Evolutionary conservation across 2,888 invertebrate species (phyloP), one percentile per base, ranked within the genome.

Genomic region (Cryptocheilus praepositus): DNA sequence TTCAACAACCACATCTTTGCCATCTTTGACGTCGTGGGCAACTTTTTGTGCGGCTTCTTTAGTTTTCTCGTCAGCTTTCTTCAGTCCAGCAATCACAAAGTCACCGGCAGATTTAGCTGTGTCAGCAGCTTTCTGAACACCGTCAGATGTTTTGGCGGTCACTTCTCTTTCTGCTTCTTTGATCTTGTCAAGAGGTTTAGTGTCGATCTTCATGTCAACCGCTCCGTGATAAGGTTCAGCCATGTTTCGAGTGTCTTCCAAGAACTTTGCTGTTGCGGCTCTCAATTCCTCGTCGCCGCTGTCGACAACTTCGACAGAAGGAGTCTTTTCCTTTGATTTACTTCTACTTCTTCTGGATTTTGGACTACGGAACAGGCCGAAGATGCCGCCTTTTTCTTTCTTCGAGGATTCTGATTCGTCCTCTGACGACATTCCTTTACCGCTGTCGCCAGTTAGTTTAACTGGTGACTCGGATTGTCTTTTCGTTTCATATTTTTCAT

Each of bases 61-160:
- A 0, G 72, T 55, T 67, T 75, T 69, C 8, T 62, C 61, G 3
- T 8, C 49, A 4, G 74, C 53, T 16, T 73, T 56, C 36, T 55
- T 83, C 58, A 54, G 58, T 1, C 55, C 51, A 0, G 61, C 52
- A 0, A 51, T 52, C 11, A 72, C 51, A 15, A 64, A 49, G 71
- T 91, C 90, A 85, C 89, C 90, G 0, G 90, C 79, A 4, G 90
- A 89, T 52, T 91, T 90, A 89, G 91, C 90, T 81, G 89, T 89
- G 79, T 91, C 78, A 11, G 36, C 36, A 1, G 36, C 36, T 36
- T 36, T 36, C 3, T 57, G 44, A 11, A 21, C n/a, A 11, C 15
- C 21, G 0, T 18, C 44, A 55, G 28, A 25, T 13, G 57, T 62
- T 0, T 49, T 57, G 21, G 51, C 11, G 0, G 61, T 7, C 3